Evolutionary conservation across 2,888 invertebrate genomes (phyloP), one percentile per base, ranked within the genome.

Genomic region (Hirudinaria manillensis): DNA sequence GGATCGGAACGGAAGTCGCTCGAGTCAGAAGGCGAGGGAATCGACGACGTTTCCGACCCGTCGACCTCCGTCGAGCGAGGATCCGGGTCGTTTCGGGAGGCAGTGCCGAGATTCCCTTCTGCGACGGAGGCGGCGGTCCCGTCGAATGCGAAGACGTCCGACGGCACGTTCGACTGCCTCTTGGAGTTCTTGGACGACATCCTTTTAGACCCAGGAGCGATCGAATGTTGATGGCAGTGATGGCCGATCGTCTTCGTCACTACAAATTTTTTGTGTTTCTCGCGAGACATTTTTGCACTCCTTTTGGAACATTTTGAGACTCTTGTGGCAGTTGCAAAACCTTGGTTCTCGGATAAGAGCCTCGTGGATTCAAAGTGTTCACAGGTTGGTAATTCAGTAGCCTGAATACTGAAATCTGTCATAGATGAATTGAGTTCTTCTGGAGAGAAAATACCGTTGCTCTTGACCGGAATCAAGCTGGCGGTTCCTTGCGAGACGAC

Each of bases 401-500:
- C 10, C 29, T 61, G 24, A 29, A 61, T 21, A 61, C 61, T 61
- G 61, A 19, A 24, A 29, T 61, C 61, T 27, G 24, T 61, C 61
- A 29, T n/a, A 13, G 61, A 27, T 7, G 61, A 19, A 27, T 16
- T 61, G 24, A 61, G 1, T 27, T 24, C 24, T 27, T 61, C 61
- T 10, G 72, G 53, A 29, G 72, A 29, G 29, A 72, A 16, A 53
- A 72, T 3, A 21, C 53, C 53, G 24, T 51, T 21, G 32, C 45
- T 29, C 32, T 53, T 55, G 36, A 77, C 75, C 1, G 74, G 70
- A 34, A 71, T 75, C 16, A 78, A 77, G 24, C 70, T 68, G 13
- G 77, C 56, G 2, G 71, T 55, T 21, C 78, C 77, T 21, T 77
- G 34, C n/a, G 73, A 61, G n/a, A 76, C 70, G 6, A 79, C 77